Evolutionary conservation across 2,888 invertebrate genomes (phyloP).

Genomic region (Phragmatobia fuliginosa): DNA sequence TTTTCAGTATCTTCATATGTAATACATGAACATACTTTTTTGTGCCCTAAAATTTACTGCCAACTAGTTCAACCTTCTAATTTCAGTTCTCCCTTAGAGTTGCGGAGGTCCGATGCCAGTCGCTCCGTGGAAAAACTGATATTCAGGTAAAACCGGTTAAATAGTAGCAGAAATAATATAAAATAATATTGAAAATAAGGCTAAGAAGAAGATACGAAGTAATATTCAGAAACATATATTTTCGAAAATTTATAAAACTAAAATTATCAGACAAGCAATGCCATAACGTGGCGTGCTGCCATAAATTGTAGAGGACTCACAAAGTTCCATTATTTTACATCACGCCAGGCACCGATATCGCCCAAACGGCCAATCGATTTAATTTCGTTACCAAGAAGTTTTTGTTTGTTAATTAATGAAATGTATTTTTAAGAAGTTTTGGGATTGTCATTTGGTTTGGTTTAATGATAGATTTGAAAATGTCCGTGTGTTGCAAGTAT

Average conservation of each 20-base stretch:
- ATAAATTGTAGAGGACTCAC: constrained; percentile 13
- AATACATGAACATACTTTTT: no score
- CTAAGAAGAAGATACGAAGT: no score
- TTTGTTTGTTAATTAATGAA: neutral
- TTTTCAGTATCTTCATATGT: no score
- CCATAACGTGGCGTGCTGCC: constrained; percentile 11
- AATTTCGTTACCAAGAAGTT: constrained; percentile 19
- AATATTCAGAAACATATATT: neutral
- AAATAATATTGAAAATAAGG: no score
- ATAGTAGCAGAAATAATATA: no score
- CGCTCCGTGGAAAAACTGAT: no score
- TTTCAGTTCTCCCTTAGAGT: no score
- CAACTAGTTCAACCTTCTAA: no score
- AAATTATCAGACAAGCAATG: constrained; percentile 4
- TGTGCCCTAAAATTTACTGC: no score
- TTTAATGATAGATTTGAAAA: neutral
- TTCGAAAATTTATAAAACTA: neutral
- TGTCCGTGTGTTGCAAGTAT: neutral
- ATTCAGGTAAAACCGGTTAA: no score
- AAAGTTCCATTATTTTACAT: constrained; percentile 12
- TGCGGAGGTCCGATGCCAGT: no score
- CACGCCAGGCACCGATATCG: constrained; percentile 24
- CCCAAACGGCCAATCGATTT: constrained; percentile 22
- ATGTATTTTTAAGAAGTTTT: neutral
- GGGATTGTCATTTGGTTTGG: neutral